phyloP scores from a whole-genome alignment of 35 echinoderm and acorn worm genomes.

The Lytechinus pictus region DNA sequence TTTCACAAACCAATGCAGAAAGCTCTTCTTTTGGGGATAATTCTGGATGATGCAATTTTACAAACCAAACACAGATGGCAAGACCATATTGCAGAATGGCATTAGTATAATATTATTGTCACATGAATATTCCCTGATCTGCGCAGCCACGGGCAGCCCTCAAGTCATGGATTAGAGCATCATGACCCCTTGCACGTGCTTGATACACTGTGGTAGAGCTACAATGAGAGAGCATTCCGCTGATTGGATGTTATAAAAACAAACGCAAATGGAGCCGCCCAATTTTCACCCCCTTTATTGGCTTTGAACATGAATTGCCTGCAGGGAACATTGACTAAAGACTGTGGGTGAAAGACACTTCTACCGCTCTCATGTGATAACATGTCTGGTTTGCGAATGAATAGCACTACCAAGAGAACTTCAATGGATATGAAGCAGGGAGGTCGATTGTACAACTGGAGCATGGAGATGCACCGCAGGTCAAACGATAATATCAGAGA shows the following conservation, averaged over 20 bases:
- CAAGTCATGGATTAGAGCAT: not conserved
- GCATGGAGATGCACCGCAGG: not conserved
- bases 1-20: no score
- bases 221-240: not conserved
- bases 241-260: not conserved
- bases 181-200: not conserved
- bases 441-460: not conserved
- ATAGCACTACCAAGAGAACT: not conserved
- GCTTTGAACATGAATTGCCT: not conserved
- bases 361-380: not conserved
- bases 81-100: not conserved
- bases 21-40: no score
- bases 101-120: not conserved
- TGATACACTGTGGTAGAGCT: not conserved
- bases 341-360: not conserved
- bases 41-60: no score
- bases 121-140: not conserved
- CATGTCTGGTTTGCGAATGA: not conserved
- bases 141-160: not conserved
- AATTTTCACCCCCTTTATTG: not conserved
- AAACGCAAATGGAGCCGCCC: not conserved
- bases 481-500: not conserved
- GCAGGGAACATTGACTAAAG: not conserved
- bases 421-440: not conserved
- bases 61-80: not conserved